Percentiles rank a stretch among this genome's conserved stretches.
Conservation (phyloP, 2,888 invertebrate species). For the Amblyteles armatorius region DNA sequence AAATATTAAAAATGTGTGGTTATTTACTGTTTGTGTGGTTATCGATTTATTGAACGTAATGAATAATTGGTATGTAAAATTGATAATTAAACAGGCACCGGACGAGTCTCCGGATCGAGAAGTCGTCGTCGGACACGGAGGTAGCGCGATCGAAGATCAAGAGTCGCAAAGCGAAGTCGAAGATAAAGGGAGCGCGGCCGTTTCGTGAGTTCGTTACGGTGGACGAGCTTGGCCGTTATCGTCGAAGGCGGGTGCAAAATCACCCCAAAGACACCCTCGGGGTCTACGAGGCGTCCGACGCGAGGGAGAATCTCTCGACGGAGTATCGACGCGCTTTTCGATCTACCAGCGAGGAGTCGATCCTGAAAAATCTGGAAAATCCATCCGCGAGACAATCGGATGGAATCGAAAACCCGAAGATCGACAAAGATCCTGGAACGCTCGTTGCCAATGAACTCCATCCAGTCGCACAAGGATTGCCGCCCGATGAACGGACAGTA, state of each 20-base stretch:
- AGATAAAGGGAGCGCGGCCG: slow-evolving; percentile 78
- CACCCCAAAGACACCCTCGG: slow-evolving; percentile 79
- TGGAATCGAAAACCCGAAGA: not conserved
- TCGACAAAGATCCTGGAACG: slow-evolving; percentile 3
- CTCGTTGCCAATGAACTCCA: not conserved
- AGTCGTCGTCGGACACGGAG: slow-evolving; percentile 83
- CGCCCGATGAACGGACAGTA: slow-evolving; percentile 56
- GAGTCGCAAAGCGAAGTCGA: slow-evolving; percentile 66
- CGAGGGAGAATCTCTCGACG: slow-evolving; percentile 71
- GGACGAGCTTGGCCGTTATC: slow-evolving; percentile 85
- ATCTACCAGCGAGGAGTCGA: slow-evolving; percentile 76
- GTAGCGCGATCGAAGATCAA: slow-evolving; percentile 76
- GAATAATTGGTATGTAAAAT: no score
- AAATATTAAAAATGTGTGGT: no score
- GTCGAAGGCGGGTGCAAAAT: slow-evolving; percentile 84
- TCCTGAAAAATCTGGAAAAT: slow-evolving; percentile 70
- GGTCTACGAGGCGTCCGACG: slow-evolving; percentile 52
- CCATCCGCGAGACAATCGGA: slow-evolving; percentile 35
- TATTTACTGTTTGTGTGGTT: no score
- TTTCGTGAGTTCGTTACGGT: slow-evolving; percentile 86
- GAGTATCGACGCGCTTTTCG: slow-evolving; percentile 80
- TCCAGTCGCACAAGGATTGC: not conserved
- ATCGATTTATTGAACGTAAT: no score
- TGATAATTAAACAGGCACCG: slow-evolving; percentile 71
- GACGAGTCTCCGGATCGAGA: slow-evolving; percentile 73